phyloP scores from a whole-genome alignment of 2,888 invertebrate species.

The Helleia helle region DNA sequence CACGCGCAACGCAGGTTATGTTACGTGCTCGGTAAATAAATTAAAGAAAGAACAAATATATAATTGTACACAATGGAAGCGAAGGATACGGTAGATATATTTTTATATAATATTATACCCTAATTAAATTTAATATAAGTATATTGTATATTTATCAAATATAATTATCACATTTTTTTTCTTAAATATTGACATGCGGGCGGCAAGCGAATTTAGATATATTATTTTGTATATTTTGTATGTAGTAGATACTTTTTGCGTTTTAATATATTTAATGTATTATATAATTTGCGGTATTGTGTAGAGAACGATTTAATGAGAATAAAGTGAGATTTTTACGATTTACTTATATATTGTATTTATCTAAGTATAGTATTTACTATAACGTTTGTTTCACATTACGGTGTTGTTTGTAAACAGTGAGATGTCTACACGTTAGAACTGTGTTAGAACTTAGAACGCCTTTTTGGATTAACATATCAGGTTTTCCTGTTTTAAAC shows the following conservation, averaged over 20 bases:
- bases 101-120: no score
- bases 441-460: no score
- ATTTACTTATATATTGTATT: not conserved
- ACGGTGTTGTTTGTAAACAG: no score
- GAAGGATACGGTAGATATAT: conserved; percentile 10
- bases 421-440: no score
- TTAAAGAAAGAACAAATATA: not conserved
- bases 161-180: not conserved
- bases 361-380: not conserved
- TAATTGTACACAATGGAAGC: conserved; percentile 10
- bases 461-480: no score
- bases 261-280: not conserved
- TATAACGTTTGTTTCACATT: no score
- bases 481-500: no score
- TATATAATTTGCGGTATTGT: not conserved
- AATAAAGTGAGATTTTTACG: not conserved
- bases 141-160: no score
- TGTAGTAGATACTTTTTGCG: not conserved
- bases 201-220: not conserved
- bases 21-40: conserved; percentile 16
- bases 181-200: not conserved
- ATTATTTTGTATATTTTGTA: not conserved
- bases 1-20: conserved; percentile 22
- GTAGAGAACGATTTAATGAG: not conserved
- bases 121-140: not conserved